Evolutionary conservation across 2,888 invertebrate genomes (phyloP).

Genomic region (Polyommatus iphigenia): DNA sequence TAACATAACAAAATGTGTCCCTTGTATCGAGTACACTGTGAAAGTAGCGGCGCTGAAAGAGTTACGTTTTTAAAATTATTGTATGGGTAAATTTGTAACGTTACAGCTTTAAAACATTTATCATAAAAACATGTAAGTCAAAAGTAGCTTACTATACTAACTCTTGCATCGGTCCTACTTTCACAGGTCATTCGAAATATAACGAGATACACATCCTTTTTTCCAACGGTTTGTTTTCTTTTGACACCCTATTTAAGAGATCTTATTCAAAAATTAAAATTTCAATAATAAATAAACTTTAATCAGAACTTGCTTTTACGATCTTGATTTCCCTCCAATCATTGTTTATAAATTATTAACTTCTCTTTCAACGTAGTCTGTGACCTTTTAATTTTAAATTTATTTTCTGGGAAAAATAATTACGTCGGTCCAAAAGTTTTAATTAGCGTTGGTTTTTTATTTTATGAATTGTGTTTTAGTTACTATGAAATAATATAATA

Average conservation of each 20-base stretch:
- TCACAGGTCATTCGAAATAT: too few species aligned
- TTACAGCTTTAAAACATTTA: too few species aligned
- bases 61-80: too few species aligned
- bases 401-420: not conserved
- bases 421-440: not conserved
- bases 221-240: too few species aligned
- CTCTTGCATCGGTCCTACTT: too few species aligned
- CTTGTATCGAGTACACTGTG: too few species aligned
- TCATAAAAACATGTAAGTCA: too few species aligned
- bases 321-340: not conserved
- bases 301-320: not conserved
- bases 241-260: too few species aligned
- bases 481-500: not conserved
- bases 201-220: too few species aligned
- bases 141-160: too few species aligned
- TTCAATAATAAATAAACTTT: not conserved
- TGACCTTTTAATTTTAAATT: not conserved
- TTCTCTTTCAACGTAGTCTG: not conserved
- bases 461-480: not conserved
- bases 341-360: not conserved
- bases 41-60: not conserved
- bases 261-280: not conserved
- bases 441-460: not conserved
- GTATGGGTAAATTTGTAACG: too few species aligned
- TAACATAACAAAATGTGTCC: too few species aligned